Evolutionary conservation across 1,140 invertebrate genomes (phyloP).

Genomic region (Brachionus manjavacas): DNA sequence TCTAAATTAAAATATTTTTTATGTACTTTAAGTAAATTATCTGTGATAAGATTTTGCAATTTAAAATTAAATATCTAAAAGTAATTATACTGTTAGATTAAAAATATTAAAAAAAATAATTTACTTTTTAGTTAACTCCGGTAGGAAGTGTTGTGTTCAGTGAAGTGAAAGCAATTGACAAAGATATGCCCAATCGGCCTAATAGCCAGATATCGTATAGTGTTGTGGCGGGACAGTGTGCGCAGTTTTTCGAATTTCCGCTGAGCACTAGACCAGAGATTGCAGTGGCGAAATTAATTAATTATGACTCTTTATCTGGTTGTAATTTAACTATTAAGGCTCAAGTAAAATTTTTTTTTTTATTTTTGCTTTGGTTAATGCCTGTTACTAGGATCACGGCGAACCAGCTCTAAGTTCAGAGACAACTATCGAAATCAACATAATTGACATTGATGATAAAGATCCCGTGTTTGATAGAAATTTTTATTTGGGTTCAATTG

Average conservation of each 20-base stretch:
- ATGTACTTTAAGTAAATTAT: no score
- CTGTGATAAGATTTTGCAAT: no score
- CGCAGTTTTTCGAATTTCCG: constrained; percentile 31
- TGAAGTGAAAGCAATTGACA: background rate
- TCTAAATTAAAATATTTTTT: no score
- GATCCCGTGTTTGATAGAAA: constrained; percentile 18
- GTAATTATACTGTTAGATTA: no score
- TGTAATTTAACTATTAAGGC: constrained; percentile 13
- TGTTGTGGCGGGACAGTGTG: background rate
- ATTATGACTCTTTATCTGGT: background rate
- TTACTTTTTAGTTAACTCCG: background rate
- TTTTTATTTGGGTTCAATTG: constrained; percentile 17
- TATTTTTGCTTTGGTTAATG: background rate
- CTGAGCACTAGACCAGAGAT: background rate
- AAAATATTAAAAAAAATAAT: background rate
- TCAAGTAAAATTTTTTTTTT: background rate
- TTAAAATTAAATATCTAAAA: no score
- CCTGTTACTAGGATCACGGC: background rate
- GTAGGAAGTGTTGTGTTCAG: background rate
- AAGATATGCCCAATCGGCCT: constrained; percentile 26
- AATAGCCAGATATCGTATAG: constrained; percentile 31
- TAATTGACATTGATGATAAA: constrained; percentile 39
- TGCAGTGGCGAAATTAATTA: background rate
- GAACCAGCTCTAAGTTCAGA: background rate
- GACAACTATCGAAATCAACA: background rate